phyloP scores from a whole-genome alignment of 2,113 vertebrate species.

The Aptenodytes patagonicus region DNA sequence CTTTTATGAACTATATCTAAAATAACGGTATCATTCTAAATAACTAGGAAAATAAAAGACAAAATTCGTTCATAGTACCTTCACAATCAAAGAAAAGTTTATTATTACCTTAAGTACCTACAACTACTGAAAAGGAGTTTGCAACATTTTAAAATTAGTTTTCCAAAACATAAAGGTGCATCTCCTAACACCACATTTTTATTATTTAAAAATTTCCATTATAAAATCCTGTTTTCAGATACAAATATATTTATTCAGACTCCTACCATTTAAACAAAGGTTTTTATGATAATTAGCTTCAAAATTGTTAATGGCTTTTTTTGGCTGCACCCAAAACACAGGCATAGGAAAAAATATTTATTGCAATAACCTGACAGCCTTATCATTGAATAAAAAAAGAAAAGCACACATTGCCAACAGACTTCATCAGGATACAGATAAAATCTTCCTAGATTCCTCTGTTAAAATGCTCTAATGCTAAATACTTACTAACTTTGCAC shows the following conservation, averaged over 20 bases:
- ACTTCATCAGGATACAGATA: neutral
- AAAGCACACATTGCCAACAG: neutral
- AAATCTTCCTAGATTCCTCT: neutral
- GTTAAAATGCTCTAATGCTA: neutral
- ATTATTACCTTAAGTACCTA: neutral
- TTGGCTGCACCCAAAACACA: neutral
- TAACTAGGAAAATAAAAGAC: neutral
- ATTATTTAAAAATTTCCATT: neutral
- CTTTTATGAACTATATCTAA: neutral
- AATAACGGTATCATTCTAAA: neutral
- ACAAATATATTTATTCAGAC: neutral
- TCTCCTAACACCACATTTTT: neutral
- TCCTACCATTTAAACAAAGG: neutral
- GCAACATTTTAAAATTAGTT: neutral
- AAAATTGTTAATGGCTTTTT: neutral
- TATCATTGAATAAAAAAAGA: neutral
- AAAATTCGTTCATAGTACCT: neutral
- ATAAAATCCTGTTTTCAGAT: neutral
- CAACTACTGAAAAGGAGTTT: neutral
- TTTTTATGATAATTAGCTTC: neutral
- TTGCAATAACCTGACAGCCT: neutral
- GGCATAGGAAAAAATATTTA: neutral
- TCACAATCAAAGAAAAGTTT: neutral
- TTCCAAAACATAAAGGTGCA: neutral
- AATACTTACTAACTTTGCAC: neutral